Base-by-base conservation (phyloP, 2,113 vertebrate genomes). In the Theristicus caerulescens region DNA sequence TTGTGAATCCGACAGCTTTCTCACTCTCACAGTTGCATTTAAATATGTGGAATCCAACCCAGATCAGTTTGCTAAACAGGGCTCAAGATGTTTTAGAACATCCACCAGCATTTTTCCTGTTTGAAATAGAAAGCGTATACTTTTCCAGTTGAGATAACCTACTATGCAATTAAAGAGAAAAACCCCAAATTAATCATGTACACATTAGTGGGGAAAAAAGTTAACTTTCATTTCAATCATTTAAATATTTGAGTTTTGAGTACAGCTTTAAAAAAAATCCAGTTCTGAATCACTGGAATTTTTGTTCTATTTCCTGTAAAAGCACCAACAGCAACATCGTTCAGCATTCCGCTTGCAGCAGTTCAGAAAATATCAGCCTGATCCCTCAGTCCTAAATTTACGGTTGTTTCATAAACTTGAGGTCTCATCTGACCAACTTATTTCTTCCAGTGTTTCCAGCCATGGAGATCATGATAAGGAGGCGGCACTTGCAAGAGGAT, bases 291-390 rank as follows among this genome's bases (percentile, higher is more conserved):
- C 97, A 98, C 70, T 98, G 97, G 96, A 96, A 97, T 96, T 98
- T 98, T 98, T 98, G 95, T 92, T 98, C 92, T 97, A 89, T 97
- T 98, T 98, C 97, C 97, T 98, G 97, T 97, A 98, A 98, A 97
- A 97, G 96, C 82, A 97, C 87, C 88, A 96, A 94, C 72, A 97
- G 93, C 91, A 95, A 92, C 95, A 96, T 29, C 36, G 4, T 80
- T 98, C 89, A 97, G 95, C 83, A 96, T 89, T 96, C 67, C 15
- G 13, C 83, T 85, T 83, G 90, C 46, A 87, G 51, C 58, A 16
- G 18, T 54, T 92, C 90, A 95, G 80, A 94, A 91, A 95, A 96
- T 95, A 90, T 86, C 78, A 91, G 55, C 51, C 88, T 78, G 88
- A 96, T 91, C 64, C 76, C 12, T 88, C 65, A 67, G 54, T 80